These are phyloP conservation scores for Thamnophis elegans DNA, from an alignment of 2,797 vertebrate species.

Conservation along the genomic window DNA sequence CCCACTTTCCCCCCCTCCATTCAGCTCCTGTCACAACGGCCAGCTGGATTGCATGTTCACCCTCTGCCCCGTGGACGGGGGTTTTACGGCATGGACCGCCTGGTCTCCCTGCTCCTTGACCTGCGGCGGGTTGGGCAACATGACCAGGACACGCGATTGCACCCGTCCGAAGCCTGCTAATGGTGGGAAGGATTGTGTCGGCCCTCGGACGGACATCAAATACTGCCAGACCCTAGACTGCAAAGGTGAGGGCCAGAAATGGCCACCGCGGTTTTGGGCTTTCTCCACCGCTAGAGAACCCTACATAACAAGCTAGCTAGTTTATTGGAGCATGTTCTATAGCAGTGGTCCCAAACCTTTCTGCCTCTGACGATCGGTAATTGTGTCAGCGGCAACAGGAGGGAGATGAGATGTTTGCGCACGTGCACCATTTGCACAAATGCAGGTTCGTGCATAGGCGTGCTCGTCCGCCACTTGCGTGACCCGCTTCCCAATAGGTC, in stretches of 20 bases:
- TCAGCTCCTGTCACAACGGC: slow-evolving; percentile 78
- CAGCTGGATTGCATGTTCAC: slow-evolving; percentile 77
- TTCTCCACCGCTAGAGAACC: neutral
- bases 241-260: slow-evolving; percentile 67
- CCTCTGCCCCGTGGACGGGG: slow-evolving; percentile 71
- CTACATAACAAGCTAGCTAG: neutral
- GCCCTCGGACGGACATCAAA: slow-evolving; percentile 72
- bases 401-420: too few species aligned
- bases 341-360: too few species aligned
- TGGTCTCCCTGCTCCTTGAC: slow-evolving; percentile 82
- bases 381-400: too few species aligned
- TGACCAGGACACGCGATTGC: slow-evolving; percentile 75
- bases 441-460: too few species aligned
- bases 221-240: slow-evolving; percentile 83
- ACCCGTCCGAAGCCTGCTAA: slow-evolving; percentile 66
- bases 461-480: too few species aligned
- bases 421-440: fast-evolving
- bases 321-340: neutral
- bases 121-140: slow-evolving; percentile 84
- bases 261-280: neutral
- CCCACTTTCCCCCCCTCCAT: neutral
- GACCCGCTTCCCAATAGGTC: too few species aligned
- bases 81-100: slow-evolving; percentile 75
- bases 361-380: too few species aligned
- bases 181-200: slow-evolving; percentile 75